A percentile compares a stretch with the other conserved stretches of the same genome.
Evolutionary conservation across 2,113 vertebrate species (phyloP).

Genomic region (Rutilus rutilus): DNA sequence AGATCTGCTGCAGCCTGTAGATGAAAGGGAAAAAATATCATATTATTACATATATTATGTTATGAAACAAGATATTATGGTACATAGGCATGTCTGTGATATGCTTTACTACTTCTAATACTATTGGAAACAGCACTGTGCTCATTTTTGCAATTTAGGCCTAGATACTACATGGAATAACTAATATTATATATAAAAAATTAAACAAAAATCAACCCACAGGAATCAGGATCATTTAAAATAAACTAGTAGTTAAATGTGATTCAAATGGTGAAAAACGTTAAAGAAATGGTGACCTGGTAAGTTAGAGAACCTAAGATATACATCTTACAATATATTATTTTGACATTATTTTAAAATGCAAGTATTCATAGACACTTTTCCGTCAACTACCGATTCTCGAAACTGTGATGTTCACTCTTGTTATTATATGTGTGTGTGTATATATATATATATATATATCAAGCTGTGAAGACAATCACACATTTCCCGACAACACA

Average conservation of each 20-base stretch:
- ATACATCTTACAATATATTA: neutral
- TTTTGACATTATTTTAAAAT: neutral
- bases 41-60: neutral
- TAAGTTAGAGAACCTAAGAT: neutral
- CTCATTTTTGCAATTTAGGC: neutral
- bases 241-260: neutral
- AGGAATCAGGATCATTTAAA: neutral
- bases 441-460: too few relatives aligned
- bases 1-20: conserved; percentile 68
- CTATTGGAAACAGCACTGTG: neutral
- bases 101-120: neutral
- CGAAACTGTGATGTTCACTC: neutral
- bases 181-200: too few relatives aligned
- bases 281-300: neutral
- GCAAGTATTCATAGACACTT: neutral
- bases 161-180: too few relatives aligned
- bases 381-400: neutral
- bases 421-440: too few relatives aligned
- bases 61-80: neutral
- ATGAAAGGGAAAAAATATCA: neutral
- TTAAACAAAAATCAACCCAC: neutral
- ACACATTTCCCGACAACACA: neutral
- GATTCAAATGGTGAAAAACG: neutral
- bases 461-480: neutral
- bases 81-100: neutral